Evolutionary conservation across 2,113 vertebrate genomes (phyloP), one percentile per base, ranked within the genome.

Genomic region (Cnemophilus loriae): DNA sequence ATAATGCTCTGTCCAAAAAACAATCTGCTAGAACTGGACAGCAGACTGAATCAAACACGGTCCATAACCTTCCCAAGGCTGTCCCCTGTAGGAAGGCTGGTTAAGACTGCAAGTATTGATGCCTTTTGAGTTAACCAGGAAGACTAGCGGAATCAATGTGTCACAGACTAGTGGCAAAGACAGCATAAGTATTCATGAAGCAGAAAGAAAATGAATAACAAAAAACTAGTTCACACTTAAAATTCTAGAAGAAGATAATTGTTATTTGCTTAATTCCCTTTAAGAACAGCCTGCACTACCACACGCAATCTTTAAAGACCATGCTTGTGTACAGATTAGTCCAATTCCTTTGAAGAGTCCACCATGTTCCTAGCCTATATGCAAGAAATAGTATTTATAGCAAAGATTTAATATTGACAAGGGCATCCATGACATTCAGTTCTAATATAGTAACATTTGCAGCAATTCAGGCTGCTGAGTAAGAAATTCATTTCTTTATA

Each of bases 401-500:
- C 16, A 81, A 63, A 42, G 30, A 47, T 76, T 80, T 92, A 87
- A 53, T 95, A 91, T 39, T 88, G 73, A 47, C 71, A 95, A 95
- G 52, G 89, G 47, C 41, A 91, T 46, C 42, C 33, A n/a, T 59
- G 78, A 71, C 60, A 81, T 85, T 86, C 41, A 32, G 32, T 39
- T 85, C 37, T 67, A 75, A 70, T 73, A 87, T 3, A 74, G 57
- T 74, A 89, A 78, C 30, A 49, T 39, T 83, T 93, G 16, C 60
- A 90, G 68, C 46, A 91, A 53, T 90, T 86, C 84, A 71, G 35
- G 46, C n/a, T 88, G 92, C 84, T 92, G 84, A 94, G 46, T 94
- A 92, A 95, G 88, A 95, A 94, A 95, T 85, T 50, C 1, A 42
- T 80, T 95, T 90, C 50, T 93, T 94, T 89, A 73, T 78, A 93